Conservation (phyloP, 2,888 invertebrate species). For the Parasteatoda lunata region DNA sequence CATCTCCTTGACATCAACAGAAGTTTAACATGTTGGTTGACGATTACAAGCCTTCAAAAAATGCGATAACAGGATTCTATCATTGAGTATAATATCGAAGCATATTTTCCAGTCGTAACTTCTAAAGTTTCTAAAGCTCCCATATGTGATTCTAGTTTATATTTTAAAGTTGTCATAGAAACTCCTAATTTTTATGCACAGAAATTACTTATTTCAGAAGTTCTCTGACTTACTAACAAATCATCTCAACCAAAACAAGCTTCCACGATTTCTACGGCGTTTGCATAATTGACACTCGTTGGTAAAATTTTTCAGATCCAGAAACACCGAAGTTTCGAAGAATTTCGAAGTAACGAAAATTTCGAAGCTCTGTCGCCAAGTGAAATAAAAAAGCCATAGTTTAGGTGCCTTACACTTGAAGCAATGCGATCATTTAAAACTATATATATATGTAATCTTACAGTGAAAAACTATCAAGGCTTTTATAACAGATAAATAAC, state of each 20-base stretch:
- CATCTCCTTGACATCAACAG: not conserved
- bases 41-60: not conserved
- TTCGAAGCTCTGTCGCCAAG: too few species aligned
- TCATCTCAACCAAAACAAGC: not conserved
- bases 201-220: too few species aligned
- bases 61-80: not conserved
- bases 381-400: too few species aligned
- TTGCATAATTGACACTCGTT: not conserved
- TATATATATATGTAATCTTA: too few species aligned
- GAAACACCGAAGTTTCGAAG: too few species aligned
- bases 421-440: too few species aligned
- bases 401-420: too few species aligned
- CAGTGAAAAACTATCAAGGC: too few species aligned
- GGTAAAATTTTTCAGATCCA: not conserved
- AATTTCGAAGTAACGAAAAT: too few species aligned
- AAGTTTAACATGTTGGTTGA: not conserved
- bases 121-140: not conserved
- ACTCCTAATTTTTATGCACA: too few species aligned
- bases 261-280: not conserved
- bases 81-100: not conserved
- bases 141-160: not conserved
- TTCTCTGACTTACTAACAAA: not conserved
- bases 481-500: too few species aligned
- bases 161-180: not conserved
- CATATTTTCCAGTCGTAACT: not conserved